A percentile compares a stretch with the other conserved stretches of the same genome.
These are phyloP conservation scores for Ispidina picta DNA, from an alignment of 2,797 vertebrate species.

Conservation along the genomic window DNA sequence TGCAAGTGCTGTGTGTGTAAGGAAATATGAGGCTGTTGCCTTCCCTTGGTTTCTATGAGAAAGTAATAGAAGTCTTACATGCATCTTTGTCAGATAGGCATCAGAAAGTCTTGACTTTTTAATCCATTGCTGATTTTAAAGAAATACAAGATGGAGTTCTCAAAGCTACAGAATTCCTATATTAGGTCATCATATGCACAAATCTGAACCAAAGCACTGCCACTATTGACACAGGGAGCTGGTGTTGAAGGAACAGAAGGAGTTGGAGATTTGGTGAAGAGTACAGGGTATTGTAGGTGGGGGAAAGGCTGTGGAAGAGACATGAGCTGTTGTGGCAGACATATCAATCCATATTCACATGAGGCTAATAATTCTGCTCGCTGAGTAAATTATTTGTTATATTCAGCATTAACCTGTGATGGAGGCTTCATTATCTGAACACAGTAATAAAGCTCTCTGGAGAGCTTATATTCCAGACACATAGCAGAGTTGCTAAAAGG, in stretches of 20 bases:
- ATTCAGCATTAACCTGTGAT: not conserved
- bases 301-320: not conserved
- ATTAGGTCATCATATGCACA: not conserved
- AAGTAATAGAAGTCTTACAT: not conserved
- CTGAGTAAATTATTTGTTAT: not conserved
- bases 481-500: not conserved
- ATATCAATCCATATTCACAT: not conserved
- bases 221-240: not conserved
- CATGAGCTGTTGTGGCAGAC: not conserved
- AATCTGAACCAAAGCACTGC: not conserved
- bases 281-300: not conserved
- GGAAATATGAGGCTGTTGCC: not conserved
- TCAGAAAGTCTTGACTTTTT: not conserved
- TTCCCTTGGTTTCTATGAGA: not conserved
- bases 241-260: not conserved
- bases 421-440: not conserved
- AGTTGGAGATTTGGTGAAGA: not conserved
- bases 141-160: not conserved
- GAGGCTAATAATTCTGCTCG: not conserved
- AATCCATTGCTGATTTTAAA: not conserved
- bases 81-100: not conserved
- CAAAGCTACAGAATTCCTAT: not conserved
- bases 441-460: not conserved
- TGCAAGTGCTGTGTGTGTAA: not conserved
- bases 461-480: not conserved